Conservation (phyloP, 2,797 vertebrate genomes). For the Yasuhikotakia modesta region DNA sequence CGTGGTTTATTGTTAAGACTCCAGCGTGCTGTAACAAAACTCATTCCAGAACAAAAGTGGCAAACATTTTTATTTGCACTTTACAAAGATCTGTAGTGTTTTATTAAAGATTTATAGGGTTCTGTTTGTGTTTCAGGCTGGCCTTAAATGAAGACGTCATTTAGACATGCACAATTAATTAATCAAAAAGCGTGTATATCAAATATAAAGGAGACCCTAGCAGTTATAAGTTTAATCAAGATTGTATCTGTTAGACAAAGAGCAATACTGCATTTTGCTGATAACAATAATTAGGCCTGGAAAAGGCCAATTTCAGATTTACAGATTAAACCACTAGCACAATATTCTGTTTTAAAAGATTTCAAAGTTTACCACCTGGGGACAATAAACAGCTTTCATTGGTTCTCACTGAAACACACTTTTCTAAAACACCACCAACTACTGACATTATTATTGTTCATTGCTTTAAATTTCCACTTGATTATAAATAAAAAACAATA, state of each 20-base stretch:
- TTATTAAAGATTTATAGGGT: not conserved
- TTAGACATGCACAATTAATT: not conserved
- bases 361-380: constrained; percentile 2
- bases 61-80: not conserved
- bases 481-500: constrained; percentile 6
- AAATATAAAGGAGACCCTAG: not conserved
- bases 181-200: not conserved
- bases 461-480: not conserved
- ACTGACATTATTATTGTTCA: not conserved
- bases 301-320: constrained; percentile 4
- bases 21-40: not conserved
- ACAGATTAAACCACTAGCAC: constrained; percentile 1
- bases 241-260: not conserved
- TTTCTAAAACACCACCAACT: not conserved
- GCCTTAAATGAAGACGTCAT: not conserved
- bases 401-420: not conserved
- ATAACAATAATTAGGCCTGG: constrained; percentile 18
- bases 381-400: not conserved
- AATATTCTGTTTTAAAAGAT: not conserved
- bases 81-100: not conserved
- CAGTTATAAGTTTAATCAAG: not conserved
- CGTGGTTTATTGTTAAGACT: not conserved
- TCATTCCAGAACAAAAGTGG: constrained; percentile 14
- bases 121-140: not conserved
- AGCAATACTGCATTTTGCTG: constrained; percentile 9